Evolutionary conservation across 2,797 vertebrate species (phyloP).

Genomic region (Chromis chromis): DNA sequence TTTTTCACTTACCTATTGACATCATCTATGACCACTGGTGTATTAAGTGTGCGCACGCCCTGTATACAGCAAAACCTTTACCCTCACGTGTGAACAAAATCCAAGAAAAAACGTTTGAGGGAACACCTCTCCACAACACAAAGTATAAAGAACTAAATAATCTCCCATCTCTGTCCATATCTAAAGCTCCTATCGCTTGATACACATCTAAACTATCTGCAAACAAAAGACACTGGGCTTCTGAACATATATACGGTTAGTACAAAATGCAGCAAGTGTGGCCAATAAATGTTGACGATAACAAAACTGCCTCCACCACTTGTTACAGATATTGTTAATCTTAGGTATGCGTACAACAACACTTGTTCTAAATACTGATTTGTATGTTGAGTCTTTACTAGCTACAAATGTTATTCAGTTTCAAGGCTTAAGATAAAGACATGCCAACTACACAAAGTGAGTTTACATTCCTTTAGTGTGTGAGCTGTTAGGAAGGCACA

Average conservation of each 20-base stretch:
- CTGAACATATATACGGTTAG: not conserved
- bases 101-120: not conserved
- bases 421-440: slow-evolving; percentile 31
- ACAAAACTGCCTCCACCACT: not conserved
- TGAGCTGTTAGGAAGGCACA: slow-evolving; percentile 6
- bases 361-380: not conserved
- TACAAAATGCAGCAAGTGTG: not conserved
- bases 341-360: not conserved
- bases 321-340: not conserved
- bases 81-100: too few relatives aligned
- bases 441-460: not conserved
- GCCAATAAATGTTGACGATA: not conserved
- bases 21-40: too few relatives aligned
- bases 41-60: too few relatives aligned
- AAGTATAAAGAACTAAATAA: slow-evolving; percentile 13
- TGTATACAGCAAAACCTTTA: too few relatives aligned
- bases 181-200: slow-evolving; percentile 9
- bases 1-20: too few relatives aligned
- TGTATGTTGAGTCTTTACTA: not conserved
- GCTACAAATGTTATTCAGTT: not conserved
- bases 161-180: not conserved
- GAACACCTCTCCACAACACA: slow-evolving; percentile 8
- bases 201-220: slow-evolving; percentile 10
- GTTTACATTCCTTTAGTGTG: slow-evolving; percentile 10
- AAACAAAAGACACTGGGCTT: slow-evolving; percentile 5